These are phyloP conservation scores for Ernsta delagoae DNA, from an alignment of 2,888 invertebrate genomes.

Conservation along the genomic window DNA sequence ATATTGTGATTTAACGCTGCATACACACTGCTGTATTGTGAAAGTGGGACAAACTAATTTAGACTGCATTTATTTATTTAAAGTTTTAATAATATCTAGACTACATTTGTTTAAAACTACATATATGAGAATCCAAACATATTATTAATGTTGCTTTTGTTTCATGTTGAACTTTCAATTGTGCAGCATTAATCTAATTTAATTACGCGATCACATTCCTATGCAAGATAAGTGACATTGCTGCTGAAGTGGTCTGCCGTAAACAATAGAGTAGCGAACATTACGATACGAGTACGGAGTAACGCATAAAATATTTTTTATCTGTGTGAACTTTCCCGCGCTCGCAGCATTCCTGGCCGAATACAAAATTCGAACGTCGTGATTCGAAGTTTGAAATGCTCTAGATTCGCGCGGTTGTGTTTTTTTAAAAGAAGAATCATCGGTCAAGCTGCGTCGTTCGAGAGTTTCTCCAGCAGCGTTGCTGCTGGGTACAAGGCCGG, in stretches of 20 bases:
- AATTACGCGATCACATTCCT: slow-evolving; percentile 31
- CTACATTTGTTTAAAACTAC: background rate
- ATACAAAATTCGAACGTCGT: slow-evolving; percentile 28
- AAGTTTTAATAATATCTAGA: too few relatives aligned
- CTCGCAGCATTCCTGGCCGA: background rate
- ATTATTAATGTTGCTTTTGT: background rate
- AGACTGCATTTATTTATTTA: background rate
- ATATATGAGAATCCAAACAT: background rate
- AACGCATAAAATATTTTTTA: slow-evolving; percentile 23
- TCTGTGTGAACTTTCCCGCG: slow-evolving; percentile 37
- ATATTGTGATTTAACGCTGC: slow-evolving; percentile 34
- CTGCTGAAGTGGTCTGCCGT: slow-evolving; percentile 27
- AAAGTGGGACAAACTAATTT: slow-evolving; percentile 45
- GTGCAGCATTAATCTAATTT: slow-evolving; percentile 13
- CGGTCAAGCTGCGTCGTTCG: slow-evolving; percentile 77
- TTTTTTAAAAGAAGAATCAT: slow-evolving; percentile 21
- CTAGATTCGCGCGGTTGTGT: background rate
- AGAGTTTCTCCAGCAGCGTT: slow-evolving; percentile 80
- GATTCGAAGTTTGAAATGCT: slow-evolving; percentile 16
- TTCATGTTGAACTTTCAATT: background rate
- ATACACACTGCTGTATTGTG: slow-evolving; percentile 16
- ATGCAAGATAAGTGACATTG: slow-evolving; percentile 25
- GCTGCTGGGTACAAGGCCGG: slow-evolving; percentile 84
- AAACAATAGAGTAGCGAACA: slow-evolving; percentile 32
- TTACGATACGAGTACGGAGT: slow-evolving; percentile 1